phyloP scores from a whole-genome alignment of 2,888 invertebrate species.

The Stramonita haemastoma region DNA sequence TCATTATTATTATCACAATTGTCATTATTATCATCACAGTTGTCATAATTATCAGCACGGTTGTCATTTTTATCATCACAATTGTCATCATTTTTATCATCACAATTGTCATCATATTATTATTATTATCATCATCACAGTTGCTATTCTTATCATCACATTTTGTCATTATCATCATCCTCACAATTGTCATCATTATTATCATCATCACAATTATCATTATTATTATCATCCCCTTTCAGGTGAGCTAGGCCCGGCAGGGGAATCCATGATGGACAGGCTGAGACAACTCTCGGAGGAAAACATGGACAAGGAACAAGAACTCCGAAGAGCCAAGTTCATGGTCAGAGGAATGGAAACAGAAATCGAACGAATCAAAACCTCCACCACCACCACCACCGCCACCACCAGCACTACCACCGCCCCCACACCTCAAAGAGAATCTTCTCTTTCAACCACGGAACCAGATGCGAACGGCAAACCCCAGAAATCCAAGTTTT shows the following conservation, averaged over 20 bases:
- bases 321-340: constrained; percentile 32
- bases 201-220: no score
- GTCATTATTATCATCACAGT: no score
- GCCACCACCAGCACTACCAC: neutral
- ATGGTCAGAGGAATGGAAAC: constrained; percentile 35
- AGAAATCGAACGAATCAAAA: neutral
- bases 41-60: no score
- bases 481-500: neutral
- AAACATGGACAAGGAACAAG: constrained; percentile 22
- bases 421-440: neutral
- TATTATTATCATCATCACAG: no score
- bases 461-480: neutral
- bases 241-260: constrained; percentile 16
- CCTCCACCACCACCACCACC: neutral
- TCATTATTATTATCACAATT: no score
- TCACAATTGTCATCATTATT: no score
- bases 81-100: no score
- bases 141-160: no score
- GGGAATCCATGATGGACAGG: constrained; percentile 28
- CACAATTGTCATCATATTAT: no score
- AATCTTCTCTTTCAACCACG: neutral
- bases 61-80: no score
- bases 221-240: neutral
- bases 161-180: no score
- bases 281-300: constrained; percentile 24